These are phyloP conservation scores for Pristionchus mayeri DNA, from an alignment of 2,888 invertebrate species.

Conservation along the genomic window DNA sequence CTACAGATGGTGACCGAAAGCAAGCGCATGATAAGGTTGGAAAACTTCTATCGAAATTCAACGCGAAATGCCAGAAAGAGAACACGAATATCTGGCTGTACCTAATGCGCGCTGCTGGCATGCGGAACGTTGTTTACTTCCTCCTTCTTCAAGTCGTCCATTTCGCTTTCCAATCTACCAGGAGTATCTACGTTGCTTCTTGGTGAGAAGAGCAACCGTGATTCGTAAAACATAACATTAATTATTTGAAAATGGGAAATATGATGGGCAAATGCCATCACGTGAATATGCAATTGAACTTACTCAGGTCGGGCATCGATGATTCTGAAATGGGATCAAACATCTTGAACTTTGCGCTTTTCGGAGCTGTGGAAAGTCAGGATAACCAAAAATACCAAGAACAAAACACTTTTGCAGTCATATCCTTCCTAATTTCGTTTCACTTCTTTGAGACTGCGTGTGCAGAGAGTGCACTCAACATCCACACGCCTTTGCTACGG, in stretches of 20 bases:
- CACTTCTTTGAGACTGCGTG: conserved; percentile 54
- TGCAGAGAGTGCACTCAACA: conserved; percentile 56
- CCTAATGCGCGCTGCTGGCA: neutral
- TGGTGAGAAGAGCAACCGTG: neutral
- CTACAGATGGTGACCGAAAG: no score
- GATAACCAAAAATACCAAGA: neutral
- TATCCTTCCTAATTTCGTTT: conserved; percentile 56
- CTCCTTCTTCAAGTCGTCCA: conserved; percentile 76
- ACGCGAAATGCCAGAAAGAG: no score
- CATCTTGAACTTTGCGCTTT: neutral
- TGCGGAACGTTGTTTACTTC: neutral
- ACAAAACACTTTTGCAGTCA: conserved; percentile 52
- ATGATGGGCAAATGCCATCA: no score
- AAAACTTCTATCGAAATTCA: no score
- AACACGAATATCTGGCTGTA: neutral
- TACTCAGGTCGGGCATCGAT: neutral
- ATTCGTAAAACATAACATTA: no score
- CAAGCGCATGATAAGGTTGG: no score
- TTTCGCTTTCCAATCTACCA: conserved; percentile 88
- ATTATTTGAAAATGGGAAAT: neutral
- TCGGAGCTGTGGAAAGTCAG: neutral
- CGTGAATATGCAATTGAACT: no score
- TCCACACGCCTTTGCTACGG: conserved; percentile 72
- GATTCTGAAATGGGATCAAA: neutral
- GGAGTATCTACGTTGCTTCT: conserved; percentile 81